Percentiles rank a stretch among this genome's conserved stretches.
phyloP scores from a whole-genome alignment of 2,797 vertebrate genomes.

The Paguma larvata region DNA sequence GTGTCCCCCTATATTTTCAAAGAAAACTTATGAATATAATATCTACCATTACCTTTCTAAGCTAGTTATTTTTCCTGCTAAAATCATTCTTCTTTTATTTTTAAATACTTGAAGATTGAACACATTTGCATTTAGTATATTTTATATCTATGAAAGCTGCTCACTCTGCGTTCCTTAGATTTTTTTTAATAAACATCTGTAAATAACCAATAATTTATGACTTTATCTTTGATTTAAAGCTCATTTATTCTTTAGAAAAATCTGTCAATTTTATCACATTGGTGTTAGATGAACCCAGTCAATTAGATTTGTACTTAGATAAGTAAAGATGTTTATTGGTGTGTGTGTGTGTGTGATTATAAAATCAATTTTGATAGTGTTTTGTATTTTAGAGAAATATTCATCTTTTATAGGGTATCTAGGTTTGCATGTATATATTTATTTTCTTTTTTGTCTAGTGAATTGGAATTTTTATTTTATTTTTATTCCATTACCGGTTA shows the following conservation, averaged over 20 bases:
- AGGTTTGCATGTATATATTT: neutral
- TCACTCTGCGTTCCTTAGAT: neutral
- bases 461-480: neutral
- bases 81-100: neutral
- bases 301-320: neutral
- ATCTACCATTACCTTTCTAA: neutral
- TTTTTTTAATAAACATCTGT: neutral
- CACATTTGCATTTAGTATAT: neutral
- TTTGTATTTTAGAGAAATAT: neutral
- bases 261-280: neutral
- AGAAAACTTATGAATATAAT: neutral
- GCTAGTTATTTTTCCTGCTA: neutral
- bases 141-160: neutral
- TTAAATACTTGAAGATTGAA: neutral
- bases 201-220: neutral
- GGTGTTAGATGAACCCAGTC: neutral
- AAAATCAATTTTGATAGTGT: neutral
- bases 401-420: neutral
- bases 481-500: neutral
- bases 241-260: neutral
- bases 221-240: neutral
- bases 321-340: neutral
- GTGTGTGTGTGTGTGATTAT: fast-evolving
- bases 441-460: neutral
- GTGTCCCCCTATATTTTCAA: neutral